Evolutionary conservation across 1,140 invertebrate species (phyloP).

Genomic region (Artemia franciscana): DNA sequence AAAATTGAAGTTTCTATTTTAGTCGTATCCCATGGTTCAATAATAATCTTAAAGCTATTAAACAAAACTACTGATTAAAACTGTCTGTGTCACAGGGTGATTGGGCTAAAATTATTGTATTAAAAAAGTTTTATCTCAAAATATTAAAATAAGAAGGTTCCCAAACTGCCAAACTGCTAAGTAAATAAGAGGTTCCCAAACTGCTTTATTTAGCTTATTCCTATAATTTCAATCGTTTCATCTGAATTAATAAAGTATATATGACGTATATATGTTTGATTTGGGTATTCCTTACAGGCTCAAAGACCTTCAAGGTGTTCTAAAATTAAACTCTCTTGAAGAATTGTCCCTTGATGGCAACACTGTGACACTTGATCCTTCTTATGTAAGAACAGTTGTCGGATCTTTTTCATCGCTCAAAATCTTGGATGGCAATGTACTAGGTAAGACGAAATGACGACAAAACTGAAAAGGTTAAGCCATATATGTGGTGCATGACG

Average conservation of each 20-base stretch:
- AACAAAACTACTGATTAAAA: too few species aligned
- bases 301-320: constrained; percentile 1
- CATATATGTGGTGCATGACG: too few species aligned
- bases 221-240: background rate
- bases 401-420: constrained; percentile 1
- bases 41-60: too few species aligned
- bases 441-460: too few species aligned
- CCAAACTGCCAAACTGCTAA: background rate
- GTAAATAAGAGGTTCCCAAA: background rate
- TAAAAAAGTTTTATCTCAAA: too few species aligned
- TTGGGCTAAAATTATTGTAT: too few species aligned
- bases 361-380: constrained; percentile 5
- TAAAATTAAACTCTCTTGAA: background rate
- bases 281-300: background rate
- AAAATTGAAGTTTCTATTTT: too few species aligned
- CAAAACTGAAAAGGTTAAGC: too few species aligned
- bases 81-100: too few species aligned
- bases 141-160: background rate
- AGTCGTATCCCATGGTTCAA: too few species aligned
- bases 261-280: background rate
- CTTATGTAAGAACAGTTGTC: constrained; percentile 7
- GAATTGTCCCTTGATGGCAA: constrained; percentile 10
- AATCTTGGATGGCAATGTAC: background rate
- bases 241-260: background rate
- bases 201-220: background rate